phyloP scores from a whole-genome alignment of 2,113 vertebrate genomes.

The Lophochroa leadbeateri region DNA sequence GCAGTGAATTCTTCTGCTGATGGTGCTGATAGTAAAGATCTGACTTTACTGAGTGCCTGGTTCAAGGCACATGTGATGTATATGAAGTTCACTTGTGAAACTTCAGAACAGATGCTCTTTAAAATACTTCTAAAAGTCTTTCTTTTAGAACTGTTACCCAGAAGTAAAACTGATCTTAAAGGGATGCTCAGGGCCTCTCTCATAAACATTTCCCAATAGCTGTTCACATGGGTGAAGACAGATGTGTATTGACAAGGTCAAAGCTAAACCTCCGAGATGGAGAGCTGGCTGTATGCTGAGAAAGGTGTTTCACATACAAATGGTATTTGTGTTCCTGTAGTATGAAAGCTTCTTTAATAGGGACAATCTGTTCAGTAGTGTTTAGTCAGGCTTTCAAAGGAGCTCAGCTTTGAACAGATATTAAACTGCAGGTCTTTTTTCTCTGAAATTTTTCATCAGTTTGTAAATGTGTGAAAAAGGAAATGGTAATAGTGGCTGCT shows the following conservation, averaged over 20 bases:
- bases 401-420: constrained; percentile 10
- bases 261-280: neutral
- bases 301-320: constrained; percentile 17
- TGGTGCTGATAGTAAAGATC: neutral
- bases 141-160: neutral
- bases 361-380: neutral
- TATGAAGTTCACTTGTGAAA: neutral
- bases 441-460: neutral
- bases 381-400: neutral
- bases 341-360: neutral
- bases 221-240: neutral
- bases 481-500: neutral
- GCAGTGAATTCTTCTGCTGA: neutral
- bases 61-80: neutral
- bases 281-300: neutral
- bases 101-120: constrained; percentile 39
- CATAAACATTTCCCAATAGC: neutral
- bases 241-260: constrained; percentile 20
- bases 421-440: neutral
- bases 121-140: neutral
- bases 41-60: neutral
- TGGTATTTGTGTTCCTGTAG: neutral
- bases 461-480: neutral
- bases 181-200: neutral
- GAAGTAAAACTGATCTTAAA: neutral